Conservation (phyloP, 2,113 vertebrate genomes). For the Crotophaga sulcirostris region DNA sequence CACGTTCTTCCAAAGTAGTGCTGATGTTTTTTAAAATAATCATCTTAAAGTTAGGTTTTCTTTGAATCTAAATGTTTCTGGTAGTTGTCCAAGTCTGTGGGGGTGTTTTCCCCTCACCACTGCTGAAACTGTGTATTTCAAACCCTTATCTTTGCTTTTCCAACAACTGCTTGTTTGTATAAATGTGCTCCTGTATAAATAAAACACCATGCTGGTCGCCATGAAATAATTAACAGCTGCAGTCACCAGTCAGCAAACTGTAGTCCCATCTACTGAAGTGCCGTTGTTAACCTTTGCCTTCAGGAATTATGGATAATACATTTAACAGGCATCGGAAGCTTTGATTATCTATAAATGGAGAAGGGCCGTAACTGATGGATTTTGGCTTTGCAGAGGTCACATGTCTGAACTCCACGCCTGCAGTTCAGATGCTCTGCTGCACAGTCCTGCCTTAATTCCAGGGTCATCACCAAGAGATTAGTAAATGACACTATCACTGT, state of each 20-base stretch:
- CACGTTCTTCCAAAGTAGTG: background rate
- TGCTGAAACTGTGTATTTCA: background rate
- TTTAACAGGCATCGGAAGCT: background rate
- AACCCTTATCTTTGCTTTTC: background rate
- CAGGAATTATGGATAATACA: background rate
- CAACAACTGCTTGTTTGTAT: background rate
- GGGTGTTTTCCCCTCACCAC: background rate
- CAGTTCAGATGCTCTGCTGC: background rate
- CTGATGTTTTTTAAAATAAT: conserved; percentile 2
- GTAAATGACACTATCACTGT: background rate
- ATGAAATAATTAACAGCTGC: background rate
- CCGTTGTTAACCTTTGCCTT: background rate
- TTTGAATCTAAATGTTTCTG: background rate
- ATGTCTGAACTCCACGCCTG: background rate
- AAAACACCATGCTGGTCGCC: background rate
- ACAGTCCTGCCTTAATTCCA: background rate
- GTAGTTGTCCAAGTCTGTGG: background rate
- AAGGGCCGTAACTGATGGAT: background rate
- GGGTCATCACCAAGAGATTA: background rate
- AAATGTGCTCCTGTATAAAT: background rate
- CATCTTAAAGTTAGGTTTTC: background rate
- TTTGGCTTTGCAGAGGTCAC: background rate
- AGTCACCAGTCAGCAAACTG: background rate
- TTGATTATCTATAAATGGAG: background rate
- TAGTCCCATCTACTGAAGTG: background rate